Base-by-base conservation (phyloP, 2,113 vertebrate genomes). In the Mellivora capensis region DNA sequence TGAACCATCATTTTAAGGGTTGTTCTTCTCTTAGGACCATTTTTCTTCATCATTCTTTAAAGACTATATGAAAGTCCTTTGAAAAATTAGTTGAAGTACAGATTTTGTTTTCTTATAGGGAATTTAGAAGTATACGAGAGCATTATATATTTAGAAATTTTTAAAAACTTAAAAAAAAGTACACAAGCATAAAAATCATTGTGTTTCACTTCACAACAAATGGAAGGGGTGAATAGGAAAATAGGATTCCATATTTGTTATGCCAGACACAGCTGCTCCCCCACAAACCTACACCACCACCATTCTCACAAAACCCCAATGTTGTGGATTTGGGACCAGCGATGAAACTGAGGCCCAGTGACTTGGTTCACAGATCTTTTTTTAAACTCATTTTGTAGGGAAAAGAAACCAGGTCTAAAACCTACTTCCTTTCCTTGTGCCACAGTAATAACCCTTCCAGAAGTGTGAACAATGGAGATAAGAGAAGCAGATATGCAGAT, bases 1-100 rank as follows among this genome's bases (percentile, higher is more conserved):
- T 89, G n/a, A 74, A 21, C 21, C 4, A 21, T 4, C 0, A 9
- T 61, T 86, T 39, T 57, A 52, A 52, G 18, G 15, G 7, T 64
- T 3, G 2, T 80, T 82, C 96, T 96, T 87, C 74, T 74, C n/a
- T 54, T 31, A 34, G 7, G 11, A 90, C 1, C 54, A 10, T 17
- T 86, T 88, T 96, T 97, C 25, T 64, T n/a, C 27, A 74, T 67
- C 77, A 77, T 39, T 72, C 18, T 82, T 3, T n/a, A 93, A 94
- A 71, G 29, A 39, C 54, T 82, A 12, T 57, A 49, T 80, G 57
- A 74, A 96, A 83, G 18, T 59, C 29, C 20, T 84, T 76, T 20
- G 57, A n/a, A 97, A 76, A 44, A 9, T 37, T 13, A 85, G 23
- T 7, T 39, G 13, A 90, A 54, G 12, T 34, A 67, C 6, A 85